Conservation (phyloP, 2,888 invertebrate genomes). For the Keiferia lycopersicella region DNA sequence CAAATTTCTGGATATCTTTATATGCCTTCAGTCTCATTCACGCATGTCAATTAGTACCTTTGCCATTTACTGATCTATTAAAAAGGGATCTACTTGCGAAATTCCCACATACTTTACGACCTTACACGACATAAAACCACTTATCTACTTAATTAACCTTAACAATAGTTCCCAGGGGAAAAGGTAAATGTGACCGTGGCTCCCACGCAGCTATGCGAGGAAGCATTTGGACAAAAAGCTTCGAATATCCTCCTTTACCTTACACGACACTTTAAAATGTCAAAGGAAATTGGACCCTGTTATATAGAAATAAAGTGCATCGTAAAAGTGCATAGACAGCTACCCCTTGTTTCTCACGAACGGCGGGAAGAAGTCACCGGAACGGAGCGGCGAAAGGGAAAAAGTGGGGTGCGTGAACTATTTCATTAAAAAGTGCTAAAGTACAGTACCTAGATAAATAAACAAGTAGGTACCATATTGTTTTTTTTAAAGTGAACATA, state of each 20-base stretch:
- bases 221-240: not conserved
- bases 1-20: too few relatives aligned
- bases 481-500: too few relatives aligned
- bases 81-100: not conserved
- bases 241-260: conserved; percentile 11
- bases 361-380: not conserved
- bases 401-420: too few relatives aligned
- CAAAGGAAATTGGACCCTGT: not conserved
- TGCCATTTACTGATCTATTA: not conserved
- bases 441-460: too few relatives aligned
- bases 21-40: too few relatives aligned
- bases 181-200: conserved; percentile 50
- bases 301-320: not conserved
- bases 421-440: too few relatives aligned
- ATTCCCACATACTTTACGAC: not conserved
- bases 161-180: conserved; percentile 42
- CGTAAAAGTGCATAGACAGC: not conserved
- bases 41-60: too few relatives aligned
- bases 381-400: too few relatives aligned
- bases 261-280: not conserved
- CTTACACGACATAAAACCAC: not conserved
- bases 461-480: too few relatives aligned
- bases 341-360: conserved; percentile 26
- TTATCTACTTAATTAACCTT: conserved; percentile 18
- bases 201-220: conserved; percentile 44